Base-by-base conservation (phyloP, 2,888 invertebrate genomes). In the Zeuzera pyrina region DNA sequence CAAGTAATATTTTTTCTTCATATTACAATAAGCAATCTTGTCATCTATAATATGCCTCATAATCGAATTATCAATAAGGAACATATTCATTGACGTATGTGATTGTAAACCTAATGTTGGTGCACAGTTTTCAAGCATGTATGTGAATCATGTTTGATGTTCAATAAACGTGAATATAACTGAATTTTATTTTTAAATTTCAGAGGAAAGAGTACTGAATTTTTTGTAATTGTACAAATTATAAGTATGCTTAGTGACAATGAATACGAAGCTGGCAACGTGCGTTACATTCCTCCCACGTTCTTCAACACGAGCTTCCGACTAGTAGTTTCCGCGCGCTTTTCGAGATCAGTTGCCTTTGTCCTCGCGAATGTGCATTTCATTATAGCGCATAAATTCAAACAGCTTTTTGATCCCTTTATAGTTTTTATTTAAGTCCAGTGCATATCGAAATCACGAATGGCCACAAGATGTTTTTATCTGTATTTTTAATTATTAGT, bases 271-370 rank as follows among this genome's bases (percentile, higher is more conserved):
- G 39, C 41, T 47, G 46, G 44, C 46, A 43, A 28, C 50, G n/a
- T 46, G 48, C 49, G 25, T 25, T 12, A 47, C 36, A 47, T 43
- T 52, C 56, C 51, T 44, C 66, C 64, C 55, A 63, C 71, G 57
- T 47, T 39, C 34, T 30, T 42, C 38, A 36, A 15, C 33, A 42
- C 42, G 34, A 56, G 53, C 53, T 60, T 57, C 51, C 51, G 51
- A 48, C 50, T 55, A 68, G 70, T 74, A 49, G 49, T 58, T 68
- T 63, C 65, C 59, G 63, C 58, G 70, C 65, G 62, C 62, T 70
- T 76, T 74, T 65, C 64, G 58, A 52, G 58, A 52, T 42, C 66
- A 55, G 65, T 62, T 60, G 62, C 49, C 52, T 61, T 52, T 38
- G 34, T 4, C 26, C 27, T 34, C 22, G 6, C 12, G 13, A 10